A percentile compares a stretch with the other conserved stretches of the same genome.
phyloP scores from a whole-genome alignment of 2,888 invertebrate genomes.

The Sinelater perroti region DNA sequence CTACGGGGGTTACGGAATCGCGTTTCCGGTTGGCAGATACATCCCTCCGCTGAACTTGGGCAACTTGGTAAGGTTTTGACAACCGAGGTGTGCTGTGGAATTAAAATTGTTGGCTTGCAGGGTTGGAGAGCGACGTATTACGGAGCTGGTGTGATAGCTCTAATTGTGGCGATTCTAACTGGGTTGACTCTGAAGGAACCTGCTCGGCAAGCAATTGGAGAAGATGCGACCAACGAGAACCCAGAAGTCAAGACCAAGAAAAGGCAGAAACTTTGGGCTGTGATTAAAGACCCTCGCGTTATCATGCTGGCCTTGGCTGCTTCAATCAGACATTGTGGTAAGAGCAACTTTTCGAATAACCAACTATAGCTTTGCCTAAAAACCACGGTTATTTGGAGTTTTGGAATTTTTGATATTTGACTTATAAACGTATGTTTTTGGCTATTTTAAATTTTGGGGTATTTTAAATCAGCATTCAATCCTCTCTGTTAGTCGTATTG shows the following conservation, averaged over 20 bases:
- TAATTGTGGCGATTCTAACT: conserved; percentile 76
- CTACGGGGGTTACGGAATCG: conserved; percentile 92
- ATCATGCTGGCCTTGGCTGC: conserved; percentile 85
- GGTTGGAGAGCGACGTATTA: conserved; percentile 88
- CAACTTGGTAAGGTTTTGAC: conserved; percentile 69
- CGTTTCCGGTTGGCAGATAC: conserved; percentile 90
- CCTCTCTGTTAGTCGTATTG: too few relatives aligned
- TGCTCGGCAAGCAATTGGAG: conserved; percentile 77
- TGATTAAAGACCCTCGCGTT: conserved; percentile 80
- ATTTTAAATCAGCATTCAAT: too few relatives aligned
- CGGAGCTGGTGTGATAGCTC: conserved; percentile 78
- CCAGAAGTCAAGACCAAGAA: conserved; percentile 56
- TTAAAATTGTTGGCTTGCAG: conserved; percentile 59
- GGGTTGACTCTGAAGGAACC: conserved; percentile 82
- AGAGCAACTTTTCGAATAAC: too few relatives aligned
- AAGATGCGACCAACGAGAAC: conserved; percentile 57
- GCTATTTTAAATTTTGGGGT: too few relatives aligned
- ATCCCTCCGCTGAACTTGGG: conserved; percentile 78
- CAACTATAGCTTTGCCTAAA: too few relatives aligned
- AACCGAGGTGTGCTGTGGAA: too few relatives aligned
- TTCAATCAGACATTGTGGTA: conserved; percentile 86
- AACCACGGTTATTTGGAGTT: too few relatives aligned
- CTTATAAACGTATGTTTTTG: too few relatives aligned
- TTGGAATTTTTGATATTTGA: too few relatives aligned
- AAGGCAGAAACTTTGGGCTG: conserved; percentile 69